phyloP scores from a whole-genome alignment of 2,888 invertebrate species.

The Bibio marci region DNA sequence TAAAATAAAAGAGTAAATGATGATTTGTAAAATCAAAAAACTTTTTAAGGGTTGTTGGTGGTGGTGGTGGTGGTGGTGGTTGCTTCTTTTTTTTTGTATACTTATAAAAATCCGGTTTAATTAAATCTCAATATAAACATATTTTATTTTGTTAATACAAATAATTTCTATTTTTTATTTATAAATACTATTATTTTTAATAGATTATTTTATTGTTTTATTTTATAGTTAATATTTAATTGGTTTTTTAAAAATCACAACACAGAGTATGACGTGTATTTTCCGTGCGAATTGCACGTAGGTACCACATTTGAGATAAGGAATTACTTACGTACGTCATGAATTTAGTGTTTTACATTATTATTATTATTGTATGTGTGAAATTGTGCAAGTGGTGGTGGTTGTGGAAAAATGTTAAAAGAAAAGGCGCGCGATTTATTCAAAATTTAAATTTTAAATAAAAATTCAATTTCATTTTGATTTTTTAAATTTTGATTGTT shows the following conservation, averaged over 20 bases:
- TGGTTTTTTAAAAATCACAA: slow-evolving; percentile 11
- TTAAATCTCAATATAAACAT: too few species aligned
- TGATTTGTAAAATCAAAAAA: too few species aligned
- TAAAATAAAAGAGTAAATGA: too few species aligned
- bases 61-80: too few species aligned
- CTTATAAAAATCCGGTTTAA: too few species aligned
- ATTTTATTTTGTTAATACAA: too few species aligned
- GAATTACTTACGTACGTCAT: slow-evolving; percentile 10
- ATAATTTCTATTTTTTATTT: too few species aligned
- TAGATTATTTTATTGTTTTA: background rate
- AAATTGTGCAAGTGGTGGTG: background rate
- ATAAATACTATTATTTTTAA: background rate
- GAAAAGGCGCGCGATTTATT: background rate
- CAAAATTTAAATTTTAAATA: too few species aligned
- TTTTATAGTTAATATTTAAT: background rate
- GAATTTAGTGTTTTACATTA: slow-evolving; percentile 3
- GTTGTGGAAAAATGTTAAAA: background rate
- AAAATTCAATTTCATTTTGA: too few species aligned
- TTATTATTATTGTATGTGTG: background rate
- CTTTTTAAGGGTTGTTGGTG: too few species aligned
- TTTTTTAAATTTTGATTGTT: too few species aligned
- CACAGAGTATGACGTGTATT: slow-evolving; percentile 9
- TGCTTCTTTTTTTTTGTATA: too few species aligned
- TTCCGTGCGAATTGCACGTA: slow-evolving; percentile 8
- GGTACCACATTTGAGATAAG: slow-evolving; percentile 8